Conservation (phyloP, 2,888 invertebrate species). For the Phengaris arion region DNA sequence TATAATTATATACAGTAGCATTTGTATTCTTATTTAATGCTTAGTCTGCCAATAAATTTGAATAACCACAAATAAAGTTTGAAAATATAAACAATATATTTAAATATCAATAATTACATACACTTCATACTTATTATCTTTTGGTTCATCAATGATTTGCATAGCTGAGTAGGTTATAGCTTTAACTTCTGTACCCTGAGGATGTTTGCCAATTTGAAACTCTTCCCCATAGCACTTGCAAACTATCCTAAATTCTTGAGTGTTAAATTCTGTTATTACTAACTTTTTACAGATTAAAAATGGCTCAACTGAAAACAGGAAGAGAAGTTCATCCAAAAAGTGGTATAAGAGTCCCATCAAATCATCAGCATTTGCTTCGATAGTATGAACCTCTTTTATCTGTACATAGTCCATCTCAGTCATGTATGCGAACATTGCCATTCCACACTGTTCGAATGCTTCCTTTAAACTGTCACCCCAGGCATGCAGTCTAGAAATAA, state of each 20-base stretch:
- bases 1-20: no score
- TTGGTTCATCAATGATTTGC: slow-evolving; percentile 90
- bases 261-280: slow-evolving; percentile 91
- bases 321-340: slow-evolving; percentile 96
- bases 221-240: slow-evolving; percentile 94
- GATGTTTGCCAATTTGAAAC: slow-evolving; percentile 94
- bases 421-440: slow-evolving; percentile 99
- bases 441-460: slow-evolving; percentile 96
- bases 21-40: no score
- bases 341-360: slow-evolving; percentile 92
- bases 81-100: slow-evolving; percentile 38
- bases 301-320: slow-evolving; percentile 94
- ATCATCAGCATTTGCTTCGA: slow-evolving; percentile 95
- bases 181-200: slow-evolving; percentile 98
- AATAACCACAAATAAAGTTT: not conserved
- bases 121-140: slow-evolving; percentile 88
- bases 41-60: not conserved
- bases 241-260: slow-evolving; percentile 88
- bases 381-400: slow-evolving; percentile 86
- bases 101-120: slow-evolving; percentile 99
- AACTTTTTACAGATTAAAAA: slow-evolving; percentile 92
- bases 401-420: slow-evolving; percentile 93
- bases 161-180: slow-evolving; percentile 99
- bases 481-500: slow-evolving; percentile 85
- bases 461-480: slow-evolving; percentile 94